phyloP scores from a whole-genome alignment of 2,797 vertebrate genomes.

The Coregonus suidteri region DNA sequence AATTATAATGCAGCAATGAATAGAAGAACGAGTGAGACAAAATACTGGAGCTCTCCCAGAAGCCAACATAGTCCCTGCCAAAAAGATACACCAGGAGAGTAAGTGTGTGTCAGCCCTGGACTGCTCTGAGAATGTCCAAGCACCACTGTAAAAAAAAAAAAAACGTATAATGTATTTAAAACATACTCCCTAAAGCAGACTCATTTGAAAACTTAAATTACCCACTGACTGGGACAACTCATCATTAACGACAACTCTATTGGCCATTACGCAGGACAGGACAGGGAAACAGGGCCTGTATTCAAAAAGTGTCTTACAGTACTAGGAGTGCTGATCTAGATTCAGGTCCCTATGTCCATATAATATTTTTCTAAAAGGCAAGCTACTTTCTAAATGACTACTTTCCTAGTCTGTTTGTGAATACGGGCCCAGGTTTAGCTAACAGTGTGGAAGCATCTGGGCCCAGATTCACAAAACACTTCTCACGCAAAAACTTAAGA shows the following conservation, averaged over 20 bases:
- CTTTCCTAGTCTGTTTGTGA: no score
- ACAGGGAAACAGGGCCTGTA: background rate
- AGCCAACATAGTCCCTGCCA: slow-evolving; percentile 23
- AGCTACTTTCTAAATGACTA: no score
- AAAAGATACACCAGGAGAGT: background rate
- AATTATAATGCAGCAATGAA: slow-evolving; percentile 36
- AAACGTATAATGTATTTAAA: slow-evolving; percentile 38
- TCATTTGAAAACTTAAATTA: background rate
- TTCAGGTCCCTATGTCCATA: no score
- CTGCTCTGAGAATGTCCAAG: slow-evolving; percentile 26
- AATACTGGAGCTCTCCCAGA: slow-evolving; percentile 47
- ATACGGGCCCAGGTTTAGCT: no score
- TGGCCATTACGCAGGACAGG: background rate
- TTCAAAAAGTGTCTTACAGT: no score
- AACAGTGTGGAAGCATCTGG: no score
- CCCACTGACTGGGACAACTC: slow-evolving; percentile 13
- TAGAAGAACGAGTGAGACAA: slow-evolving; percentile 33
- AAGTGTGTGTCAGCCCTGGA: background rate
- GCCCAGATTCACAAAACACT: no score
- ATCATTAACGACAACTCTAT: background rate
- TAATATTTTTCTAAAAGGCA: no score
- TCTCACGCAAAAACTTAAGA: no score
- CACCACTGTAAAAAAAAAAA: slow-evolving; percentile 20
- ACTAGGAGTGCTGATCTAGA: no score
- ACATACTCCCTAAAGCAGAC: background rate